Evolutionary conservation across 2,888 invertebrate species (phyloP).

Genomic region (Blastobasis lacticolella): DNA sequence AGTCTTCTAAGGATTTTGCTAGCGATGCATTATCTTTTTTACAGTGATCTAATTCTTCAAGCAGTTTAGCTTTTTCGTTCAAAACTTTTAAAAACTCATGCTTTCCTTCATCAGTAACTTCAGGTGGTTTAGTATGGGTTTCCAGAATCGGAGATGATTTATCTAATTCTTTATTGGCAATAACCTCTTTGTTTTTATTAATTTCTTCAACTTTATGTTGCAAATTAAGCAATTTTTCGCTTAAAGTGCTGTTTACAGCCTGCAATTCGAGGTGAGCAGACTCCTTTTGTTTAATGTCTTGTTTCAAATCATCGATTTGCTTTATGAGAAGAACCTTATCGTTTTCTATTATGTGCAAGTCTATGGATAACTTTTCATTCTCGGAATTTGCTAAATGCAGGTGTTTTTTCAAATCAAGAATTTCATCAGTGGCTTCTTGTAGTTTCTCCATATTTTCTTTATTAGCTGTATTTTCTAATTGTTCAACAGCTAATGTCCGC

Average conservation of each 20-base stretch:
- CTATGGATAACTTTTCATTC: conserved; percentile 65
- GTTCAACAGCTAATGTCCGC: conserved; percentile 61
- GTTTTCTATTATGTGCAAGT: conserved; percentile 68
- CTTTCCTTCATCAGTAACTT: conserved; percentile 10
- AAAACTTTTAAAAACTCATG: conserved; percentile 21
- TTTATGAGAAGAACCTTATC: conserved; percentile 63
- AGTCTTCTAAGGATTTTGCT: conserved; percentile 15
- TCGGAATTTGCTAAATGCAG: conserved; percentile 47
- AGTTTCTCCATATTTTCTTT: conserved; percentile 34
- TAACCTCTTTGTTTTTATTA: conserved; percentile 27
- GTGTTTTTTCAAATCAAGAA: conserved; percentile 57
- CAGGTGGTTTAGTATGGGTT: conserved; percentile 15
- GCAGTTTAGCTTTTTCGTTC: conserved; percentile 24
- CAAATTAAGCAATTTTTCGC: conserved; percentile 43
- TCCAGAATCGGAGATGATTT: conserved; percentile 26
- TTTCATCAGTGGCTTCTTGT: conserved; percentile 45
- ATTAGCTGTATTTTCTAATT: conserved; percentile 55
- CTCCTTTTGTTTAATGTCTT: conserved; percentile 34
- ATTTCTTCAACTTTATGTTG: conserved; percentile 31
- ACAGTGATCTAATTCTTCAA: conserved; percentile 21
- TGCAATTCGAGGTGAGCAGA: conserved; percentile 35
- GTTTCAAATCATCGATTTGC: conserved; percentile 57
- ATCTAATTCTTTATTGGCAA: conserved; percentile 32
- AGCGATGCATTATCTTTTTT: conserved; percentile 31
- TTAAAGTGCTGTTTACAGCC: conserved; percentile 34